Evolutionary conservation across 2,797 vertebrate genomes (phyloP), one percentile per base, ranked within the genome.

Genomic region (Buceros bicornis): DNA sequence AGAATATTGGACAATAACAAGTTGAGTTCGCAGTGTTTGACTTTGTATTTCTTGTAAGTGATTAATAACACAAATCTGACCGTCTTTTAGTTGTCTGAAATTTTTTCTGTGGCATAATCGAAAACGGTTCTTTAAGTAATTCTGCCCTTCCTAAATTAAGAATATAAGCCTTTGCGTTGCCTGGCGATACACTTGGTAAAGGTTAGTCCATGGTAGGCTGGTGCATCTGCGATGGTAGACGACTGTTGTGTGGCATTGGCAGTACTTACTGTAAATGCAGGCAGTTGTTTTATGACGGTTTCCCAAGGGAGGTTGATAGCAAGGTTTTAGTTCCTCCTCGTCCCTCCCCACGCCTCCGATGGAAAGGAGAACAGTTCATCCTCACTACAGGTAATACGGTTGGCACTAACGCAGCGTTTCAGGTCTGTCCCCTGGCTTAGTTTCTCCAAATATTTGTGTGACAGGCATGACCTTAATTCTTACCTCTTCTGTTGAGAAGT

Each of bases 311-410:
- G 54, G n/a, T 7, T 31, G 53, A 64, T 33, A 85, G 45, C 45
- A 43, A 85, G 42, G 48, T n/a, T 86, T 92, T 78, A 43, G 90
- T 95, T 95, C 82, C 65, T 81, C 40, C 69, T 86, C 67, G 47
- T 87, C 48, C 47, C 12, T 80, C 11, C 66, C n/a, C 25, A 22
- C 13, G 3, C 31, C 60, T 58, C 56, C 1, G 0, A 4, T 53
- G 45, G 71, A 33, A 65, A 67, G 58, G 35, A 72, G 51, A 72
- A 42, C 31, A 48, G 22, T 47, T 91, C 26, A 21, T 56, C 33
- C 70, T 70, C 18, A 7, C 31, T 53, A 21, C 28, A 48, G 24
- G 43, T 69, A 13, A n/a, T 47, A 13, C 6, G 28, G 45, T 40
- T 80, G 58, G 47, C 47, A 33, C 28, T 73, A 11, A 17, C 13